phyloP scores from a whole-genome alignment of 2,888 invertebrate genomes.

The Amiota mariae region DNA sequence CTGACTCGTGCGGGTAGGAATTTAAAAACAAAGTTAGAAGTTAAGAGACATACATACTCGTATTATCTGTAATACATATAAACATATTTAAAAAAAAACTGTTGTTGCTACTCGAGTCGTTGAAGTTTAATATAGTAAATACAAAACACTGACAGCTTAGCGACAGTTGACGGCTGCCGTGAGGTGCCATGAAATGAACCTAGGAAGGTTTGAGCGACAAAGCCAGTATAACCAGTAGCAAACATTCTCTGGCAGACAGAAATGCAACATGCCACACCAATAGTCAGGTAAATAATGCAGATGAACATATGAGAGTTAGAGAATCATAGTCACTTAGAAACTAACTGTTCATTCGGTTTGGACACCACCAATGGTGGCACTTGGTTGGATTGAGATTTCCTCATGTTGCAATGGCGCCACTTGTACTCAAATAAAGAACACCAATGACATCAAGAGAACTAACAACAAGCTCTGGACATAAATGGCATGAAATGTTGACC shows the following conservation, averaged over 20 bases:
- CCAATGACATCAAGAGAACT: background rate
- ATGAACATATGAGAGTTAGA: too few species aligned
- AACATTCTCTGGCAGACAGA: background rate
- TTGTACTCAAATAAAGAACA: background rate
- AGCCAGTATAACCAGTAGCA: background rate
- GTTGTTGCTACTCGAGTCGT: background rate
- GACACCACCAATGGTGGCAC: background rate
- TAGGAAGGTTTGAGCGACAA: background rate
- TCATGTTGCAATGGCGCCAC: background rate
- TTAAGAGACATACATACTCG: too few species aligned
- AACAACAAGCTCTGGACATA: conserved; percentile 48
- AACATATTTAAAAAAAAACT: too few species aligned
- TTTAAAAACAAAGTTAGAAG: too few species aligned
- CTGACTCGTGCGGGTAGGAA: too few species aligned
- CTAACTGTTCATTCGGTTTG: too few species aligned
- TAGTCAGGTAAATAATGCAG: background rate
- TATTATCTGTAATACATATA: too few species aligned
- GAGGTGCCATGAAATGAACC: background rate
- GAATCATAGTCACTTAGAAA: too few species aligned
- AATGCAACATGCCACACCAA: background rate
- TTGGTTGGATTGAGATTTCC: background rate
- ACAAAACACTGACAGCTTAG: conserved; percentile 33
- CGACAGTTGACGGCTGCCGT: conserved; percentile 68
- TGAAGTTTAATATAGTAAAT: conserved; percentile 68
- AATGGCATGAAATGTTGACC: conserved; percentile 60